Conservation (phyloP, 2,797 vertebrate genomes). For the Pseudochirops corinnae region DNA sequence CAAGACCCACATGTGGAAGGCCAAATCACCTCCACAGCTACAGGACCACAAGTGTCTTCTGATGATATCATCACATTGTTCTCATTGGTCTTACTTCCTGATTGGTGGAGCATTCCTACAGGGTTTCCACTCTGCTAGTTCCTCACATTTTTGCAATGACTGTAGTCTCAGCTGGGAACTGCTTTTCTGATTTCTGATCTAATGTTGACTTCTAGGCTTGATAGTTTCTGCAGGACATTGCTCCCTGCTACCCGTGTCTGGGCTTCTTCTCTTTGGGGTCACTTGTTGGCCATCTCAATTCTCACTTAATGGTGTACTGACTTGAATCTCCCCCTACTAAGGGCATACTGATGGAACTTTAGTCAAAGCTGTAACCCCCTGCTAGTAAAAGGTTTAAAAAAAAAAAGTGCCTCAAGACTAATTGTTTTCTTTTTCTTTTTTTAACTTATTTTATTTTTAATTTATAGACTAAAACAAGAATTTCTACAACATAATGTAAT, state of each 20-base stretch:
- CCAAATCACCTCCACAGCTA: neutral
- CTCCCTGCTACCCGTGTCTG: neutral
- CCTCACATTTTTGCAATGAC: neutral
- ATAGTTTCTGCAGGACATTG: neutral
- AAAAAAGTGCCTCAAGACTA: neutral
- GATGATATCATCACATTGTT: neutral
- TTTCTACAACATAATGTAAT: neutral
- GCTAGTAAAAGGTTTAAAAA: neutral
- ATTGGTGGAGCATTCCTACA: neutral
- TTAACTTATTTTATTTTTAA: neutral
- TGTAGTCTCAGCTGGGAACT: neutral
- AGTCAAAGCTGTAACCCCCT: neutral
- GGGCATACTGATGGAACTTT: neutral
- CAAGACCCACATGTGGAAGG: neutral
- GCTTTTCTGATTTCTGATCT: neutral
- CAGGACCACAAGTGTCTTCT: neutral
- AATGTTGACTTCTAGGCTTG: neutral
- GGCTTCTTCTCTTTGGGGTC: neutral
- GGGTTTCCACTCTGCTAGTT: neutral
- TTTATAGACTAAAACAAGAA: neutral
- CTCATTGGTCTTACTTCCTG: neutral
- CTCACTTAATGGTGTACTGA: neutral
- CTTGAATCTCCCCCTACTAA: neutral
- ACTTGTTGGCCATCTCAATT: neutral
- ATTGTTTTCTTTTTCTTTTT: neutral